Evolutionary conservation across 2,888 invertebrate species (phyloP).

Genomic region (Alsophila aescularia): DNA sequence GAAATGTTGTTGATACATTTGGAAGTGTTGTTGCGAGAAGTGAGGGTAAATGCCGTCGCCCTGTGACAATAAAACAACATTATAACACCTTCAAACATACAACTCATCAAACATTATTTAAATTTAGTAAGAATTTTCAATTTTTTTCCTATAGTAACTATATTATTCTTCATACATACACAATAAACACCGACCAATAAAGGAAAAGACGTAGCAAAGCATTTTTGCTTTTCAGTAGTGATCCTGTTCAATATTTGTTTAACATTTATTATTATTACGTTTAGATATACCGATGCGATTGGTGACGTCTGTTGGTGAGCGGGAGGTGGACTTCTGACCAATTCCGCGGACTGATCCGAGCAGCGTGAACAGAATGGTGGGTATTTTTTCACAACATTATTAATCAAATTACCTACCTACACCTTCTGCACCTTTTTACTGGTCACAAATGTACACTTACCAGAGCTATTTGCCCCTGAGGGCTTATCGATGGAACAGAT

Average conservation of each 20-base stretch:
- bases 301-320: constrained; percentile 92
- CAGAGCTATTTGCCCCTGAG: constrained; percentile 85
- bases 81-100: too few species aligned
- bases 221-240: too few species aligned
- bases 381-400: constrained; percentile 4
- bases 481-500: constrained; percentile 85
- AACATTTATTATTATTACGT: constrained; percentile 3
- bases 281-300: constrained; percentile 86
- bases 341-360: constrained; percentile 86
- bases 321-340: constrained; percentile 91
- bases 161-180: too few species aligned
- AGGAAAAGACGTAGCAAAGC: too few species aligned
- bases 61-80: constrained; percentile 50
- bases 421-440: not conserved
- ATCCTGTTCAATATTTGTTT: not conserved
- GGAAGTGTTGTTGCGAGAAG: constrained; percentile 81
- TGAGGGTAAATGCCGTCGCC: constrained; percentile 81
- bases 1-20: constrained; percentile 81
- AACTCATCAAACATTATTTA: too few species aligned
- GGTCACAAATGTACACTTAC: constrained; percentile 79
- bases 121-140: too few species aligned
- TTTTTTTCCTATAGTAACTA: too few species aligned
- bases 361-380: constrained; percentile 62
- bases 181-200: too few species aligned
- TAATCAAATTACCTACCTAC: not conserved